phyloP scores from a whole-genome alignment of 2,113 vertebrate genomes.

The Sorex araneus region DNA sequence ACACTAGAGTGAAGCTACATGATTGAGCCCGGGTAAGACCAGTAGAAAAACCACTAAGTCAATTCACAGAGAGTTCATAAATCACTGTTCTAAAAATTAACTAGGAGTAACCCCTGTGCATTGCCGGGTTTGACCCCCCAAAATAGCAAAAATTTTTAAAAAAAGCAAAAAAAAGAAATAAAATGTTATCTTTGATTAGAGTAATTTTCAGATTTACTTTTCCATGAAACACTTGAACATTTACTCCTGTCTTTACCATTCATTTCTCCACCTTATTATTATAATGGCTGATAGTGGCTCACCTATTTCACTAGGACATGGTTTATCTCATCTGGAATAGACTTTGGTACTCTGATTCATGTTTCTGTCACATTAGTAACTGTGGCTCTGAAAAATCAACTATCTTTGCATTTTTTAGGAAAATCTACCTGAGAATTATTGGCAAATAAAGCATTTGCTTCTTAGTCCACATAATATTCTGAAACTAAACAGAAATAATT shows the following conservation, averaged over 20 bases:
- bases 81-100: background rate
- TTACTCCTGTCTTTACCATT: slow-evolving; percentile 23
- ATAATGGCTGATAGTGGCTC: too few relatives aligned
- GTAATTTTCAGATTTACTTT: slow-evolving; percentile 17
- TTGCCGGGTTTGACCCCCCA: too few relatives aligned
- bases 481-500: background rate
- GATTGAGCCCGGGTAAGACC: background rate
- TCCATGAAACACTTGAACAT: background rate
- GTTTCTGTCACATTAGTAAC: background rate
- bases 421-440: background rate
- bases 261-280: background rate
- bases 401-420: background rate
- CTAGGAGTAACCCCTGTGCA: too few relatives aligned
- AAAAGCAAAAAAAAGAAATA: too few relatives aligned
- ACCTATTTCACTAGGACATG: background rate
- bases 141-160: too few relatives aligned
- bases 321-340: background rate
- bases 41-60: background rate
- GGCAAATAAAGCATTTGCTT: background rate
- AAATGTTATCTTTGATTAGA: background rate
- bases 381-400: background rate
- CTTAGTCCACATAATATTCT: background rate
- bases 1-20: background rate
- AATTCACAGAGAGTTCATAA: background rate
- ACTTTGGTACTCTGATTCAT: background rate